These are phyloP conservation scores for Sepioteuthis lessoniana DNA, from an alignment of 2,888 invertebrate genomes.

Conservation along the genomic window DNA sequence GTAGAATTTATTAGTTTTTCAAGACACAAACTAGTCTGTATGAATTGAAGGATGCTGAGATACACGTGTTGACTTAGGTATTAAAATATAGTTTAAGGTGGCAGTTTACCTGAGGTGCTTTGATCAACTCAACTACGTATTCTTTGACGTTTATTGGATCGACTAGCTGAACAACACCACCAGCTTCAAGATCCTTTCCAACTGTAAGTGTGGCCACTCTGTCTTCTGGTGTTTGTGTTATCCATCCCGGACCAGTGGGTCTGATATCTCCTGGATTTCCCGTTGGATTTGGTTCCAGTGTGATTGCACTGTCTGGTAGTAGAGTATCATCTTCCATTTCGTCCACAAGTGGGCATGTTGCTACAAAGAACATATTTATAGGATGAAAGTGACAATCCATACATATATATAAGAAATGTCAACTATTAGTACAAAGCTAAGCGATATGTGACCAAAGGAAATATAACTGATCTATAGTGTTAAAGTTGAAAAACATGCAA, in stretches of 20 bases:
- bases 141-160: neutral
- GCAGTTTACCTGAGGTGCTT: neutral
- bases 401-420: no score
- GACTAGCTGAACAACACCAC: neutral
- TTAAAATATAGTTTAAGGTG: no score
- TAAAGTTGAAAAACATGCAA: no score
- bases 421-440: no score
- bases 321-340: conserved; percentile 36
- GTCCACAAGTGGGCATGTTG: neutral
- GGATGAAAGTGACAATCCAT: no score
- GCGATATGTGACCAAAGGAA: no score
- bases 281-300: neutral
- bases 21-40: no score
- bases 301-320: neutral
- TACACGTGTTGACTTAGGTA: no score
- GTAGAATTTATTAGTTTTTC: no score
- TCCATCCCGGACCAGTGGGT: neutral
- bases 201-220: neutral
- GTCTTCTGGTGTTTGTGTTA: neutral
- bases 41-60: no score
- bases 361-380: neutral
- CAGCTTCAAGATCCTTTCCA: neutral
- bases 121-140: neutral
- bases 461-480: no score
- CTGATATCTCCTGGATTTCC: neutral